A percentile compares a stretch with the other conserved stretches of the same genome.
Evolutionary conservation across 2,888 invertebrate species (phyloP).

Genomic region (Lepidocyrtoides sp.): DNA sequence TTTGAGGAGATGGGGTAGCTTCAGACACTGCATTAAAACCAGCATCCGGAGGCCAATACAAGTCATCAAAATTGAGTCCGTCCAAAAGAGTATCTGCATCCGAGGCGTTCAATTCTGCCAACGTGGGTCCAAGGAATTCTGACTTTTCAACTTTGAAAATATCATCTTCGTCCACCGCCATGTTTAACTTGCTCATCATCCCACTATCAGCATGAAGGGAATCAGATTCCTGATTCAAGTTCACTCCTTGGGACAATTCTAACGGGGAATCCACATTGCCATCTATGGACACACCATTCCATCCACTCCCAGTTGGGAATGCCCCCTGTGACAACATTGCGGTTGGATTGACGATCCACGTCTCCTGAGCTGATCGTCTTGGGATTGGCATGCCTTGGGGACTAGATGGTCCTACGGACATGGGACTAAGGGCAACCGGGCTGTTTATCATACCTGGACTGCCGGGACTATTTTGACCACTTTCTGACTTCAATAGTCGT

Average conservation of each 20-base stretch:
- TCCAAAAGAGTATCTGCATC: slow-evolving; percentile 92
- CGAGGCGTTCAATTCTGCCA: slow-evolving; percentile 95
- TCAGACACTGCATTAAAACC: slow-evolving; percentile 74
- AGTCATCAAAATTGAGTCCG: slow-evolving; percentile 95
- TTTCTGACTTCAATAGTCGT: slow-evolving; percentile 82
- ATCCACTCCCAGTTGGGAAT: slow-evolving; percentile 55
- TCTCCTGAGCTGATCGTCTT: slow-evolving; percentile 79
- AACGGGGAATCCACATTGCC: slow-evolving; percentile 80
- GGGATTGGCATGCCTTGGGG: slow-evolving; percentile 85
- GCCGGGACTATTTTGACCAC: slow-evolving; percentile 84
- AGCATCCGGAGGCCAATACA: slow-evolving; percentile 91
- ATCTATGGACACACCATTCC: slow-evolving; percentile 81
- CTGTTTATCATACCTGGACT: slow-evolving; percentile 82
- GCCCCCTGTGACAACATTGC: slow-evolving; percentile 67
- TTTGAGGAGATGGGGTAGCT: slow-evolving; percentile 85
- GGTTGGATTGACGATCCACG: slow-evolving; percentile 82
- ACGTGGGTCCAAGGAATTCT: slow-evolving; percentile 94
- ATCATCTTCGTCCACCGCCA: slow-evolving; percentile 92
- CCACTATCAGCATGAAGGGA: slow-evolving; percentile 60
- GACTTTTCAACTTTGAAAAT: slow-evolving; percentile 96
- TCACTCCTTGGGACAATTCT: slow-evolving; percentile 63
- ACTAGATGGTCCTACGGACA: slow-evolving; percentile 85
- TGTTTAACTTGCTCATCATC: slow-evolving; percentile 83
- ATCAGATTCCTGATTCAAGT: slow-evolving; percentile 71
- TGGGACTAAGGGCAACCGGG: slow-evolving; percentile 84